Base-by-base conservation (phyloP, 2,797 vertebrate species). In the Onychomys arenicola region DNA sequence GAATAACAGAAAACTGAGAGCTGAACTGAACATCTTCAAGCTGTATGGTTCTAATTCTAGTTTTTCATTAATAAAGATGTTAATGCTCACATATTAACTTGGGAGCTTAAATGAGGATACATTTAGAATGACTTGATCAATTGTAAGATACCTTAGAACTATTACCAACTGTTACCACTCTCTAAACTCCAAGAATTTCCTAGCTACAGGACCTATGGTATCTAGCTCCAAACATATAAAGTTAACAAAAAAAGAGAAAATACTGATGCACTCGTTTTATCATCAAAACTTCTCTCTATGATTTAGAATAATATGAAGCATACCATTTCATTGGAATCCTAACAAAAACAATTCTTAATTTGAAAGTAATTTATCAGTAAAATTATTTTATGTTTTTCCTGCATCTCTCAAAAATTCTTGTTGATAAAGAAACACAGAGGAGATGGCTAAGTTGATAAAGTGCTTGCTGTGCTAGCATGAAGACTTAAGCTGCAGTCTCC, bases 211-310 rank as follows among this genome's bases (percentile, higher is more conserved):
- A 88, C 21, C 40, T n/a, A 78, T 49, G 17, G 27, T 67, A 89
- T 75, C 49, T 43, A 89, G 17, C 69, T 78, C 52, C 25, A 89
- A 61, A 59, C 19, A 61, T 3, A 81, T 19, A 84, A 88, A 65
- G 46, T 59, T 76, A 37, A 78, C 40, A 34, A 95, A 76, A 80
- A 75, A 46, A 81, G 77, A 76, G 55, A 80, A 43, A 5, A 55
- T 46, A 61, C 23, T 61, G n/a, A 93, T 82, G 77, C 49, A 78
- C 52, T 81, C 49, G 49, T 16, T 34, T 89, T 95, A 90, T 88
- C 69, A 75, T 84, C 34, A 84, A 87, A 88, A 78, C 3, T 86
- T 73, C 49, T 52, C 49, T 52, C 25, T 40, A 67, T 69, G 63
- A 34, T 77, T 95, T 13, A 89, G 84, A 95, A 21, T 2, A 90